phyloP scores from a whole-genome alignment of 1,140 invertebrate species.

The Bradynema listronoti region DNA sequence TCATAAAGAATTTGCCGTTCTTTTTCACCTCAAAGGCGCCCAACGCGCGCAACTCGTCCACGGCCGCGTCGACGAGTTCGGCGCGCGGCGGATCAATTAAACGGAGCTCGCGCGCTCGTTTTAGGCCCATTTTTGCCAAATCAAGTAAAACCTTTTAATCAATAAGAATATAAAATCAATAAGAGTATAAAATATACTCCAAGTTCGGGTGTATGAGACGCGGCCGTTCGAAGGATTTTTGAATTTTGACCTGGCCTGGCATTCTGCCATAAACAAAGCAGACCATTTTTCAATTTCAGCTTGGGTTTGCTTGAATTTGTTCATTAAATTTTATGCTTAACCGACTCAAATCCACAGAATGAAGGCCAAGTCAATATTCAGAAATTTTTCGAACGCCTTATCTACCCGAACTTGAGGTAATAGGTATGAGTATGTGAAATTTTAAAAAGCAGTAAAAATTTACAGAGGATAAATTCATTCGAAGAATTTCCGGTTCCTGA shows the following conservation, averaged over 20 bases:
- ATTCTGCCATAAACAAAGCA: constrained; percentile 3
- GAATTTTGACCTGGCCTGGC: too few species aligned
- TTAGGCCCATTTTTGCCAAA: constrained; percentile 60
- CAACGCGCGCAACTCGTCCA: constrained; percentile 30
- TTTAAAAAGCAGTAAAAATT: too few species aligned
- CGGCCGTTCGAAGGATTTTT: too few species aligned
- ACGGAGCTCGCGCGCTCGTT: constrained; percentile 59
- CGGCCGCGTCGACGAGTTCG: constrained; percentile 34
- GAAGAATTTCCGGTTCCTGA: constrained; percentile 42
- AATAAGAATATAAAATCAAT: background rate
- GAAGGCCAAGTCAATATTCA: too few species aligned
- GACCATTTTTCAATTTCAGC: constrained; percentile 14
- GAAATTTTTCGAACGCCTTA: too few species aligned
- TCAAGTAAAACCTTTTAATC: constrained; percentile 59
- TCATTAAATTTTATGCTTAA: too few species aligned
- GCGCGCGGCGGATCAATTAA: constrained; percentile 60
- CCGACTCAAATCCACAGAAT: too few species aligned
- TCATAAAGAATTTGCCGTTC: constrained; percentile 61
- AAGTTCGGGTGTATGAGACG: background rate
- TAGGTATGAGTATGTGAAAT: too few species aligned
- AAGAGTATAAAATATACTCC: background rate
- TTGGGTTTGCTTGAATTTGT: too few species aligned
- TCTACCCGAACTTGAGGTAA: too few species aligned
- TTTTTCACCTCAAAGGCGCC: constrained; percentile 5
- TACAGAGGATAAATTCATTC: constrained; percentile 46